Evolutionary conservation across 2,113 vertebrate genomes (phyloP).

Genomic region (Opisthocomus hoazin): DNA sequence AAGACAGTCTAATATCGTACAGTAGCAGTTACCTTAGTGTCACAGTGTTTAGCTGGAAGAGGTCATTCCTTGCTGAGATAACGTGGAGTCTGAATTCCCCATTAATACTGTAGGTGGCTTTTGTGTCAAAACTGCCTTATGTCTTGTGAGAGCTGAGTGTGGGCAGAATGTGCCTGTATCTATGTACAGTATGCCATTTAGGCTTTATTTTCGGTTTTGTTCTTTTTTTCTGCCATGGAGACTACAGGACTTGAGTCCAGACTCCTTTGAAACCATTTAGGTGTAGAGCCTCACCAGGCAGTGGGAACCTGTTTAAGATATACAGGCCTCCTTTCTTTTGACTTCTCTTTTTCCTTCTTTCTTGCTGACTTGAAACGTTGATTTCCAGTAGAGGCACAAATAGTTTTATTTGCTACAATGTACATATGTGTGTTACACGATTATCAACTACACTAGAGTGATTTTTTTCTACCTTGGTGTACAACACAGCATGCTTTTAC

Average conservation of each 20-base stretch:
- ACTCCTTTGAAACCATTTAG: neutral
- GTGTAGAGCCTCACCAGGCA: neutral
- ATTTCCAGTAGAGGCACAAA: neutral
- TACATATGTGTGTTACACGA: neutral
- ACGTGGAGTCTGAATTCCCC: neutral
- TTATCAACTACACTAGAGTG: neutral
- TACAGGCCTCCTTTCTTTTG: neutral
- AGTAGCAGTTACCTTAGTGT: neutral
- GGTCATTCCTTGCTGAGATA: neutral
- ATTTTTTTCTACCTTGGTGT: neutral
- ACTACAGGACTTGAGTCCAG: neutral
- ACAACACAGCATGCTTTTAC: neutral
- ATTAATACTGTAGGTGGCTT: neutral
- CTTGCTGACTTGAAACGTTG: neutral
- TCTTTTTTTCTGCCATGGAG: neutral
- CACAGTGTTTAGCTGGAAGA: neutral
- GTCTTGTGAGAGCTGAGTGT: fast-evolving
- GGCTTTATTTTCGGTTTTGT: neutral
- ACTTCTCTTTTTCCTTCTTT: neutral
- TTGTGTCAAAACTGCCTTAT: neutral
- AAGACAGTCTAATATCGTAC: neutral
- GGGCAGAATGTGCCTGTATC: neutral
- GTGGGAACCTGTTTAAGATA: neutral
- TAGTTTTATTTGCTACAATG: neutral
- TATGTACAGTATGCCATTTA: neutral